These are phyloP conservation scores for Pseudanteris insignis DNA, from an alignment of 2,888 invertebrate genomes.

Conservation along the genomic window DNA sequence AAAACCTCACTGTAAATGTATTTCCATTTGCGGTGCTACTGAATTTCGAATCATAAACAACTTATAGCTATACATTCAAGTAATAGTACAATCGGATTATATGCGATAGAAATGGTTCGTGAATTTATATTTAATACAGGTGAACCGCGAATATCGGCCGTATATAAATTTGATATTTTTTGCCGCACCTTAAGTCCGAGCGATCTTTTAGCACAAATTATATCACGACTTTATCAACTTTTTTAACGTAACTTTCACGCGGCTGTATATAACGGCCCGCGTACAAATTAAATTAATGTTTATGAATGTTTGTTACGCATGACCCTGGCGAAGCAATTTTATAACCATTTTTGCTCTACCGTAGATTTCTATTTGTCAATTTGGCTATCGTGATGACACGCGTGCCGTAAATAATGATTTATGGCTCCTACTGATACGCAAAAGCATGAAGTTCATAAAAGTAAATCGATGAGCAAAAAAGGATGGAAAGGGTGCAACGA, in stretches of 20 bases:
- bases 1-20: slow-evolving; percentile 1
- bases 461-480: slow-evolving; percentile 23
- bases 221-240: slow-evolving; percentile 31
- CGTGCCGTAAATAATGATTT: slow-evolving; percentile 22
- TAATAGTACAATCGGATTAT: slow-evolving; percentile 53
- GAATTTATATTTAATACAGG: slow-evolving; percentile 49
- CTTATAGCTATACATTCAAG: slow-evolving; percentile 42
- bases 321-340: slow-evolving; percentile 16
- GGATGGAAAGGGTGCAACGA: slow-evolving; percentile 3
- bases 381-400: slow-evolving; percentile 22
- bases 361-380: slow-evolving; percentile 27
- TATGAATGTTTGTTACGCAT: slow-evolving; percentile 29
- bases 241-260: slow-evolving; percentile 8
- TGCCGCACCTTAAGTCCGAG: slow-evolving; percentile 14
- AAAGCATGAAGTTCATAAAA: slow-evolving; percentile 20
- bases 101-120: slow-evolving; percentile 35
- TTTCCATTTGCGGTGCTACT: slow-evolving; percentile 1
- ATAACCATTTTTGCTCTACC: slow-evolving; percentile 10
- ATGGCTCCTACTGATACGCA: slow-evolving; percentile 24
- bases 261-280: slow-evolving; percentile 2
- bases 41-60: slow-evolving; percentile 19
- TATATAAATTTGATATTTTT: slow-evolving; percentile 51
- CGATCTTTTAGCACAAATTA: slow-evolving; percentile 24
- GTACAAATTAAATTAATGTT: slow-evolving; percentile 26
- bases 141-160: slow-evolving; percentile 35